phyloP scores from a whole-genome alignment of 2,888 invertebrate genomes.

The Lasioglossum morio region DNA sequence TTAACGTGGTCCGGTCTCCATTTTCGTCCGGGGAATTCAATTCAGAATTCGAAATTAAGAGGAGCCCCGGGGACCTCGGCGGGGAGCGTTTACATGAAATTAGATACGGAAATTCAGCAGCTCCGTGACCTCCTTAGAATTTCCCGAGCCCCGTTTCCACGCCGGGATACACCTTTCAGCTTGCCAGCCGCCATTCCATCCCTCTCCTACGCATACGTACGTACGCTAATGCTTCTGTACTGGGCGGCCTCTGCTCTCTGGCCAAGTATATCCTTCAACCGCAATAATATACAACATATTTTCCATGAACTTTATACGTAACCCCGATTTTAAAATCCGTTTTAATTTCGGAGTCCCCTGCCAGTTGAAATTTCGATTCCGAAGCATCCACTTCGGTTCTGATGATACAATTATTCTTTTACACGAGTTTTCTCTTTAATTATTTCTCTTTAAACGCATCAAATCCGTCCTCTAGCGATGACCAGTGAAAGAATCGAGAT shows the following conservation, averaged over 20 bases:
- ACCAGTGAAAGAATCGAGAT: no score
- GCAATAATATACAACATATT: neutral
- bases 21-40: constrained; percentile 7
- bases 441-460: no score
- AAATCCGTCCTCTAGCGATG: no score
- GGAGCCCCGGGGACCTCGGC: constrained; percentile 10
- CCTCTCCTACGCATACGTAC: neutral
- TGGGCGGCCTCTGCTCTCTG: neutral
- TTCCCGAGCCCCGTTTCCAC: constrained; percentile 13
- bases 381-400: neutral
- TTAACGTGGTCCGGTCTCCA: constrained; percentile 21
- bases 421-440: neutral
- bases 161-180: constrained; percentile 46
- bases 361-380: neutral
- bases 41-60: constrained; percentile 29
- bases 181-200: constrained; percentile 38
- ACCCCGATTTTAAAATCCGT: neutral
- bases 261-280: neutral
- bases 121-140: constrained; percentile 48
- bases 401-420: neutral
- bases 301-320: neutral
- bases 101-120: constrained; percentile 41
- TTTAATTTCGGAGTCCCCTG: neutral
- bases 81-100: constrained; percentile 37
- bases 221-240: neutral